Evolutionary conservation across 2,113 vertebrate genomes (phyloP).

Genomic region (Cyanoderma ruficeps): DNA sequence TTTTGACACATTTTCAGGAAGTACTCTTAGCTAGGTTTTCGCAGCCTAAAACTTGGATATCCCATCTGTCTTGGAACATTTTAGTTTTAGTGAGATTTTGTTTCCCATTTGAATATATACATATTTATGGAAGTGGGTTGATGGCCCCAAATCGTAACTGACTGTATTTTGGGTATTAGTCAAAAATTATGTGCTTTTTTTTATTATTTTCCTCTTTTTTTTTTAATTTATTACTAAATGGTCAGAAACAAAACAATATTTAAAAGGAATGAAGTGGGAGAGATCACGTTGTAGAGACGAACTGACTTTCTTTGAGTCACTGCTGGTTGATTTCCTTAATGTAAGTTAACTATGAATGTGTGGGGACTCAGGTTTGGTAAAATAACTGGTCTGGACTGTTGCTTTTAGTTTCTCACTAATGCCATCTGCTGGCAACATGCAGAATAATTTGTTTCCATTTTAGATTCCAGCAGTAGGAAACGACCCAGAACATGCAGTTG

Average conservation of each 20-base stretch:
- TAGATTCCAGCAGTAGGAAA: rapidly evolving
- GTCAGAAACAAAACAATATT: not conserved
- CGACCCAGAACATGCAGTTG: not conserved
- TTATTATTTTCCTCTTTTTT: rapidly evolving
- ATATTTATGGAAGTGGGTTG: not conserved
- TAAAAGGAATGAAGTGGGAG: not conserved
- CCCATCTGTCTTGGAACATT: not conserved
- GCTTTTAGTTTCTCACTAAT: slow-evolving; percentile 14
- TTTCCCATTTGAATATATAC: rapidly evolving
- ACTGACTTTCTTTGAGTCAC: not conserved
- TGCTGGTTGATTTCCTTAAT: not conserved
- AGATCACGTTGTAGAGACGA: rapidly evolving
- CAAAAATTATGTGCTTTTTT: rapidly evolving
- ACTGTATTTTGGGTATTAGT: not conserved
- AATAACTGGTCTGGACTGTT: rapidly evolving
- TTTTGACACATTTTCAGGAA: not conserved
- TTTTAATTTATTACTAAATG: not conserved
- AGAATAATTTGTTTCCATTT: not conserved
- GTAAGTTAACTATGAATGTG: not conserved
- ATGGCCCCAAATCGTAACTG: not conserved
- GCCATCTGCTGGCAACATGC: slow-evolving; percentile 57
- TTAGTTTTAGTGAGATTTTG: not conserved
- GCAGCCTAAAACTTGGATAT: not conserved
- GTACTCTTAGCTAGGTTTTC: not conserved
- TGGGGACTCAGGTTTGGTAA: not conserved